Evolutionary conservation across 2,888 invertebrate genomes (phyloP).

Genomic region (Mythimna pallens): DNA sequence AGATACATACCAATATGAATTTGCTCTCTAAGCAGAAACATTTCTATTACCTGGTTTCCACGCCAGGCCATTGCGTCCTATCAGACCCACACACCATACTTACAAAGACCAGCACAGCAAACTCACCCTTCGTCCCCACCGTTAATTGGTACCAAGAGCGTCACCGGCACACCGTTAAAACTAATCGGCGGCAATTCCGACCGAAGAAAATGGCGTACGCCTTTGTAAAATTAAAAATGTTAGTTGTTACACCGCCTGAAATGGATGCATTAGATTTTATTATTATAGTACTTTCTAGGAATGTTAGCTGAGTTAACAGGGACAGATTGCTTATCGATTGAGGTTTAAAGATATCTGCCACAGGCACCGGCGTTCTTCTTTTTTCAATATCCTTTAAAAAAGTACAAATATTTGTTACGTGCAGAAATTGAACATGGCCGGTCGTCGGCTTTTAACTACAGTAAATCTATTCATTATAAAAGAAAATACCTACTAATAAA

Average conservation of each 20-base stretch:
- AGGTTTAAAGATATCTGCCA: neutral
- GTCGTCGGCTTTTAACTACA: too few species aligned
- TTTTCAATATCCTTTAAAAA: too few species aligned
- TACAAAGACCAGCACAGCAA: slow-evolving; percentile 1
- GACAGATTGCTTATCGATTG: slow-evolving; percentile 27
- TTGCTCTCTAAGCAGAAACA: neutral
- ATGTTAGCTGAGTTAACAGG: slow-evolving; percentile 20
- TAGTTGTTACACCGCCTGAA: slow-evolving; percentile 27
- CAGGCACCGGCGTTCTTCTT: neutral
- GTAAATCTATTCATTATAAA: too few species aligned
- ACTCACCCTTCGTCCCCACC: slow-evolving; percentile 30
- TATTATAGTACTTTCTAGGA: slow-evolving; percentile 14
- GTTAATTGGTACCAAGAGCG: slow-evolving; percentile 59
- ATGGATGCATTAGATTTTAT: slow-evolving; percentile 52
- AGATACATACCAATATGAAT: neutral
- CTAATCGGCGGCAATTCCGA: slow-evolving; percentile 51
- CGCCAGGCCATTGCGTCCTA: neutral
- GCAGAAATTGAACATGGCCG: neutral
- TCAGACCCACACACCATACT: neutral
- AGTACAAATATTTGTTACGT: neutral
- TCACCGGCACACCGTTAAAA: slow-evolving; percentile 56
- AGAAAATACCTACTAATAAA: too few species aligned
- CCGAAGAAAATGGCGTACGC: slow-evolving; percentile 40
- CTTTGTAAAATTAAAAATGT: slow-evolving; percentile 59
- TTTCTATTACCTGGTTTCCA: neutral